phyloP scores from a whole-genome alignment of 1,140 invertebrate genomes.

The Vollenhovia emeryi region DNA sequence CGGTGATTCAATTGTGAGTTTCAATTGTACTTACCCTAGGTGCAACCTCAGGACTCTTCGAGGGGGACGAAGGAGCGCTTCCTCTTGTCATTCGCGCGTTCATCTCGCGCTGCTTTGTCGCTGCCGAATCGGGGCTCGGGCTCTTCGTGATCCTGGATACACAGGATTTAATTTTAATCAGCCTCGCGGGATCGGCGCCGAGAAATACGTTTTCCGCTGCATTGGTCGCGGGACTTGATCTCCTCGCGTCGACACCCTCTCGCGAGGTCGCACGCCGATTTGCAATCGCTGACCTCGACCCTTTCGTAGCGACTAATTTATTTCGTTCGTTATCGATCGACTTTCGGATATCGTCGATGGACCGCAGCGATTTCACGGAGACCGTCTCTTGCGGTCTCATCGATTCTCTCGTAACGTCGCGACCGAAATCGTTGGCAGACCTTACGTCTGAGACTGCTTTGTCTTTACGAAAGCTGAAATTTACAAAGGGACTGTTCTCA shows the following conservation, averaged over 20 bases:
- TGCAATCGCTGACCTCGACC: conserved; percentile 64
- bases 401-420: neutral
- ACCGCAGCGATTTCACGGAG: conserved; percentile 62
- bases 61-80: conserved; percentile 66
- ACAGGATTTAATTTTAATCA: conserved; percentile 66
- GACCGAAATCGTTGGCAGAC: neutral
- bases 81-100: conserved; percentile 59
- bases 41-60: conserved; percentile 69
- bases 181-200: conserved; percentile 5
- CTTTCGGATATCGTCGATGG: conserved; percentile 74
- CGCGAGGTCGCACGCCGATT: conserved; percentile 25
- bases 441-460: neutral
- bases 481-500: neutral
- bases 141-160: conserved; percentile 72
- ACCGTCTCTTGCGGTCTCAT: neutral
- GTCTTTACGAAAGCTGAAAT: conserved; percentile 1
- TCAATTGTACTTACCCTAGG: conserved; percentile 66
- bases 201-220: neutral
- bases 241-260: conserved; percentile 3
- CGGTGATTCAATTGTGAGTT: neutral
- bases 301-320: neutral
- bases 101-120: conserved; percentile 56
- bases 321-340: conserved; percentile 60
- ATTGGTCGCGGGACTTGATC: neutral
- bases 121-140: conserved; percentile 67